A percentile compares a stretch with the other conserved stretches of the same genome.
phyloP scores from a whole-genome alignment of 2,113 vertebrate species.

The Xiphophorus hellerii region DNA sequence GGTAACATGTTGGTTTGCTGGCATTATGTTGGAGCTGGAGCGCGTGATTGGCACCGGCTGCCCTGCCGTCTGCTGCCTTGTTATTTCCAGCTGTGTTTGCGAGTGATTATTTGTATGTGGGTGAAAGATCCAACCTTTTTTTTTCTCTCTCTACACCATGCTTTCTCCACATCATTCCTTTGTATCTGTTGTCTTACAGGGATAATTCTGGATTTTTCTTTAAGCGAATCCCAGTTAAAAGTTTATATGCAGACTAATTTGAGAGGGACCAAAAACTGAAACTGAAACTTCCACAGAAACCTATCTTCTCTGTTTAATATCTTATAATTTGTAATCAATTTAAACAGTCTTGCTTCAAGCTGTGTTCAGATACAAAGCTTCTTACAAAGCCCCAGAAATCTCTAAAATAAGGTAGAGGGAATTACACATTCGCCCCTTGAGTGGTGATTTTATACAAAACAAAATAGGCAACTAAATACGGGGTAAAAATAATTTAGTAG shows the following conservation, averaged over 20 bases:
- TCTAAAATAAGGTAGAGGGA: no score
- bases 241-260: background rate
- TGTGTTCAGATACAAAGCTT: no score
- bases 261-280: no score
- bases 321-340: no score
- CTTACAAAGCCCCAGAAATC: no score
- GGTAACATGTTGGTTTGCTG: slow-evolving; percentile 30
- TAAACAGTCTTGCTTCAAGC: no score
- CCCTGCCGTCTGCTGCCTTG: slow-evolving; percentile 17
- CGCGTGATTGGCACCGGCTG: slow-evolving; percentile 33
- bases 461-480: no score
- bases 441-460: no score
- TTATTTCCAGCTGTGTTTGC: slow-evolving; percentile 22
- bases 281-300: no score
- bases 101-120: background rate
- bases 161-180: background rate
- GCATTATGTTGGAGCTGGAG: slow-evolving; percentile 3
- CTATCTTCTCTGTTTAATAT: no score
- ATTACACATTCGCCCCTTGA: no score
- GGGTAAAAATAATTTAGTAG: no score
- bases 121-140: slow-evolving; percentile 34
- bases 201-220: background rate
- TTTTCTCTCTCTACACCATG: slow-evolving; percentile 12
- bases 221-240: background rate
- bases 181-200: background rate